Percentiles rank a stretch among this genome's conserved stretches.
These are phyloP conservation scores for Ptychobarbus kaznakovi DNA, from an alignment of 2,797 vertebrate genomes.

Conservation along the genomic window DNA sequence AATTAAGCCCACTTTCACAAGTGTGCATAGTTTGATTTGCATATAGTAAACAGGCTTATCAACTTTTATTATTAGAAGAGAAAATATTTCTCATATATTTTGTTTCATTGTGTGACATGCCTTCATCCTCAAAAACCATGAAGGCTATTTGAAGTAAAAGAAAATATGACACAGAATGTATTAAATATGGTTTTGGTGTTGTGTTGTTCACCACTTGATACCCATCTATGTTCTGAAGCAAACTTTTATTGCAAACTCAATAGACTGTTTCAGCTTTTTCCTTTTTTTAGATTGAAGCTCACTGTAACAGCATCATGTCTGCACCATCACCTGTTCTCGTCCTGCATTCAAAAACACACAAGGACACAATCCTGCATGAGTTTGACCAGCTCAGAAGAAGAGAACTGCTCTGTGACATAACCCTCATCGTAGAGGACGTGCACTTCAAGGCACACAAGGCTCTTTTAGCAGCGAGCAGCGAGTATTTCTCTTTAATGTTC, in stretches of 20 bases:
- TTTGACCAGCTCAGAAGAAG: constrained; percentile 86
- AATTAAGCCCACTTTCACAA: no score
- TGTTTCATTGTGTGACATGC: not conserved
- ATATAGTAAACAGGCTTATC: no score
- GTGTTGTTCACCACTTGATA: not conserved
- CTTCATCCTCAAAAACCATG: not conserved
- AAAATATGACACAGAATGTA: not conserved
- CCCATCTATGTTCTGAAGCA: not conserved
- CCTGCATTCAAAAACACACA: constrained; percentile 85
- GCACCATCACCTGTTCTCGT: constrained; percentile 64
- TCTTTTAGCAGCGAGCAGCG: constrained; percentile 92
- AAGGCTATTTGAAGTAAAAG: not conserved
- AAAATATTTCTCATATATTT: no score
- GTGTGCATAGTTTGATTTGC: no score
- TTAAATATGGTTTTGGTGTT: not conserved
- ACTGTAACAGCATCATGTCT: constrained; percentile 77
- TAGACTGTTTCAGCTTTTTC: constrained; percentile 6
- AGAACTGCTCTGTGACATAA: constrained; percentile 92
- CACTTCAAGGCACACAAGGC: constrained; percentile 94
- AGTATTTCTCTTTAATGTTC: constrained; percentile 94
- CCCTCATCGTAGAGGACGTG: constrained; percentile 89
- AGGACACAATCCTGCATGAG: constrained; percentile 85
- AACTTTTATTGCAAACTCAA: not conserved
- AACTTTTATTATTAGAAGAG: no score
- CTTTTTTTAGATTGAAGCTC: constrained; percentile 28